Evolutionary conservation across 1,140 invertebrate species (phyloP), one percentile per base, ranked within the genome.

Genomic region (Condylostylus longicornis): DNA sequence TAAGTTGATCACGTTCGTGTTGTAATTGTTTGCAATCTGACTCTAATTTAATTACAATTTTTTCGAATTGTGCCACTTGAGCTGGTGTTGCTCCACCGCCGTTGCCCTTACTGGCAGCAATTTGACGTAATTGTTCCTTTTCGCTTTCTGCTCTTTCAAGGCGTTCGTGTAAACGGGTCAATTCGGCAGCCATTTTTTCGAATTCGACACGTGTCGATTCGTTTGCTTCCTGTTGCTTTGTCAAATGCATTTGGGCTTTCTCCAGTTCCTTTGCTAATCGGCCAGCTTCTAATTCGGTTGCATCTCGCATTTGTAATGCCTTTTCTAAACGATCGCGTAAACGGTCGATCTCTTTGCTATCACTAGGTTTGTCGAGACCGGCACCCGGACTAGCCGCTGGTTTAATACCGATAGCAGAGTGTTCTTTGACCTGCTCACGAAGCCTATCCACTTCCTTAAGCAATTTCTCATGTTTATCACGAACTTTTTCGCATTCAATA

Each of bases 281-380:
- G 45, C 80, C 81, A 30, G 82, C 76, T 61, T 90, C 85, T 49
- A 83, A 66, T 64, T 88, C 83, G 9, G 82, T 82, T 30, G 81
- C 75, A 55, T 83, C 80, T 45, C 79, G 67, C 4, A 77, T 76
- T 48, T 61, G 58, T 46, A 60, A 75, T 5, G 80, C 76, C 62
- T 89, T 90, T 47, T 90, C 84, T 33, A 87, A 61, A 61, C 83
- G 84, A 43, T 89, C 84, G 49, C 82, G 72, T 38, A 86, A 60
- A 43, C 83, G 71, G 55, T 89, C 83, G 21, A 88, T 72, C 61
- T 91, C 85, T 33, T 55, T 50, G 27, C 54, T 48, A 36, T 76
- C 71, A 42, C 61, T 63, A 19, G 64, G 63, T 41, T 58, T 70
- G 15, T 21, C 13, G 10, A 34, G 18, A 37, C 55, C 58, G 33